Percentiles rank a stretch among this genome's conserved stretches.
Evolutionary conservation across 1,140 invertebrate species (phyloP).

Genomic region (Saccostrea glomerata): DNA sequence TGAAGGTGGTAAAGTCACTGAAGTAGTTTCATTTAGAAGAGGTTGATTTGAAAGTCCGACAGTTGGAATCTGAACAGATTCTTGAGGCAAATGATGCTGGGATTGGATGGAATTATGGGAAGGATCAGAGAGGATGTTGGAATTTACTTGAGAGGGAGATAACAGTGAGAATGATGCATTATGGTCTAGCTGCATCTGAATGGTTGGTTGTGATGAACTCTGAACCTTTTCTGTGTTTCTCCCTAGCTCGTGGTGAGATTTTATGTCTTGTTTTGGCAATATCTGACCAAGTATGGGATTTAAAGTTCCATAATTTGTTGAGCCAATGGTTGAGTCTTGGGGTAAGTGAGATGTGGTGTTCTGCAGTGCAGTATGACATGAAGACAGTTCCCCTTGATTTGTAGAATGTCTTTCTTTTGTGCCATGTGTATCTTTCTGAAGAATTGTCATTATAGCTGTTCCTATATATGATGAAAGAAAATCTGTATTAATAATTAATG

Average conservation of each 20-base stretch:
- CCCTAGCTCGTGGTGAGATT: not conserved
- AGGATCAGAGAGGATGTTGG: not conserved
- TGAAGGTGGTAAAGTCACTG: not conserved
- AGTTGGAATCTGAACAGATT: not conserved
- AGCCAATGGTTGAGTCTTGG: not conserved
- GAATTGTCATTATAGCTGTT: not conserved
- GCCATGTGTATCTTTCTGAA: not conserved
- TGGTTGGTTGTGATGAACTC: conserved; percentile 1
- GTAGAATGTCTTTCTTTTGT: not conserved
- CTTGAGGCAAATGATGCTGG: not conserved
- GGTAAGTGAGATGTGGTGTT: not conserved
- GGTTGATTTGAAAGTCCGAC: not conserved
- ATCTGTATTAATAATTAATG: too few relatives aligned
- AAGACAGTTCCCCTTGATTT: not conserved
- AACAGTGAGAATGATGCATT: conserved; percentile 25
- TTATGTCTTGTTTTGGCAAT: not conserved
- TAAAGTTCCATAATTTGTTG: not conserved
- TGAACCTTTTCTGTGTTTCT: not conserved
- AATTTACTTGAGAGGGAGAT: not conserved
- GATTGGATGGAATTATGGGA: not conserved
- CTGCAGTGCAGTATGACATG: too few relatives aligned
- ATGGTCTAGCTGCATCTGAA: conserved; percentile 17
- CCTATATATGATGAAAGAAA: not conserved
- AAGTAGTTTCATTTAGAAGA: not conserved
- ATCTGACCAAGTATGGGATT: not conserved